Evolutionary conservation across 1,140 invertebrate genomes (phyloP).

Genomic region (Metaphire vulgaris): DNA sequence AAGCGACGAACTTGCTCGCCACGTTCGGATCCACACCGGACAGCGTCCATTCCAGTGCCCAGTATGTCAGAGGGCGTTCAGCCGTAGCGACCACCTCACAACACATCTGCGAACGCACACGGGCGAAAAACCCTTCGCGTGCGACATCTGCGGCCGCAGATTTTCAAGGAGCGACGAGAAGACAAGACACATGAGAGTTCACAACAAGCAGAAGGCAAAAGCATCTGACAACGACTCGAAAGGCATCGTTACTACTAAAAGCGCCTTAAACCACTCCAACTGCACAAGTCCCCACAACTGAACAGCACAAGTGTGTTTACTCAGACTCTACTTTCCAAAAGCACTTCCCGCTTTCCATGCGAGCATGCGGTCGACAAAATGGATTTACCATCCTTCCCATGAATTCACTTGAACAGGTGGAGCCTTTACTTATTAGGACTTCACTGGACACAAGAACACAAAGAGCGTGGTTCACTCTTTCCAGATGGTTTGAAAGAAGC

Average conservation of each 20-base stretch:
- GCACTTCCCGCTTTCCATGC: neutral
- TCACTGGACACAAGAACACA: too few relatives aligned
- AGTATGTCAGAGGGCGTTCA: constrained; percentile 97
- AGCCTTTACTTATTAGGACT: too few relatives aligned
- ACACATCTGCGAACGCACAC: constrained; percentile 53
- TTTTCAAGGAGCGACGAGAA: constrained; percentile 98
- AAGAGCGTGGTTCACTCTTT: too few relatives aligned
- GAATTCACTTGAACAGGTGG: too few relatives aligned
- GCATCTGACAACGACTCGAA: neutral
- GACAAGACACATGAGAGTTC: constrained; percentile 95
- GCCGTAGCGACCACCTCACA: constrained; percentile 64
- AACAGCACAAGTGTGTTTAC: too few relatives aligned
- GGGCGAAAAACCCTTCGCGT: constrained; percentile 90
- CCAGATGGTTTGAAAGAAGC: too few relatives aligned
- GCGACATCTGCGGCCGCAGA: constrained; percentile 93
- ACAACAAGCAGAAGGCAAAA: constrained; percentile 76
- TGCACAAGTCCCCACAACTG: too few relatives aligned
- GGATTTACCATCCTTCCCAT: constrained; percentile 2
- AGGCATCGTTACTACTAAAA: neutral
- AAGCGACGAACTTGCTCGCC: constrained; percentile 94
- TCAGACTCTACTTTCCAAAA: too few relatives aligned
- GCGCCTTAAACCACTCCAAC: neutral
- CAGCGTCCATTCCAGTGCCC: constrained; percentile 98
- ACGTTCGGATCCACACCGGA: constrained; percentile 97
- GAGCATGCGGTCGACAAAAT: neutral